These are phyloP conservation scores for Neoscelio sp. DNA, from an alignment of 2,888 invertebrate species.

Conservation along the genomic window DNA sequence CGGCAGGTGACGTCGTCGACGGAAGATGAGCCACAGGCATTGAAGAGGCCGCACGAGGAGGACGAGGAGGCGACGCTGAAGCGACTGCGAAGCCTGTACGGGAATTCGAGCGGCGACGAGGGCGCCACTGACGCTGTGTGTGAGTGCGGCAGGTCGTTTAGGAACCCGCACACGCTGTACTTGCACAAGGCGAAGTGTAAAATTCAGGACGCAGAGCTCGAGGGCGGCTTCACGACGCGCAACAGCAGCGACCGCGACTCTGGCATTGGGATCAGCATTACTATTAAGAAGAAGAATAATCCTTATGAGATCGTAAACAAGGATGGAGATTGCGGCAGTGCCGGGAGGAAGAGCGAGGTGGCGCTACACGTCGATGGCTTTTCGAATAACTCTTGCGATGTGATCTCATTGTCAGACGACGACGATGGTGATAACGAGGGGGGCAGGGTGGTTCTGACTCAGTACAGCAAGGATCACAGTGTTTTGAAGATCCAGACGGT, in stretches of 20 bases:
- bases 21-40: too few species aligned
- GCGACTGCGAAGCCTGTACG: conserved; percentile 4
- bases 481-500: conserved; percentile 67
- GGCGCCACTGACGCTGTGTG: conserved; percentile 71
- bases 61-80: conserved; percentile 29
- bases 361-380: conserved; percentile 5
- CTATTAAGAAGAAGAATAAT: conserved; percentile 80
- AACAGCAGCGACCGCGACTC: conserved; percentile 76
- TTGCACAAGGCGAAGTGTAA: conserved; percentile 75
- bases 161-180: conserved; percentile 74
- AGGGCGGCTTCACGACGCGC: too few species aligned
- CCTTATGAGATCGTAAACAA: conserved; percentile 80
- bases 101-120: conserved; percentile 32
- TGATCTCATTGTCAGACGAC: conserved; percentile 51
- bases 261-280: conserved; percentile 79
- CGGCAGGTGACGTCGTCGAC: neutral
- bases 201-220: too few species aligned
- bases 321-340: conserved; percentile 69
- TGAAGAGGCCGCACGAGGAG: conserved; percentile 4
- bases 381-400: conserved; percentile 67
- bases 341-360: conserved; percentile 67
- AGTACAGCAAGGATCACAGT: conserved; percentile 74
- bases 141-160: conserved; percentile 76
- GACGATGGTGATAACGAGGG: conserved; percentile 33
- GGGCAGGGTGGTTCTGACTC: conserved; percentile 19